Base-by-base conservation (phyloP, 2,888 invertebrate genomes). In the Heliconius hortense region DNA sequence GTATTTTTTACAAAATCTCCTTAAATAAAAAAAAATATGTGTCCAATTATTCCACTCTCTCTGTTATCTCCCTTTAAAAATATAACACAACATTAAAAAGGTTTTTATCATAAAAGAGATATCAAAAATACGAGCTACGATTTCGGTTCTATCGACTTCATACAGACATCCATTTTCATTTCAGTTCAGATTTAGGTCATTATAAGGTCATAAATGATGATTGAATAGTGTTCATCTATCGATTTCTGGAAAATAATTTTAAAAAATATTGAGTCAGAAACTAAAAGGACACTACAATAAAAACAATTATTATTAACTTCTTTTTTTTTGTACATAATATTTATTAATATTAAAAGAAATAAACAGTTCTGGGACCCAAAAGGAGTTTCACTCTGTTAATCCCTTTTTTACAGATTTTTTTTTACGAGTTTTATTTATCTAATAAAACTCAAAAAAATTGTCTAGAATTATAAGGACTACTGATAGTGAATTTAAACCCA, bases 121-220 rank as follows among this genome's bases (percentile, higher is more conserved):
- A 31, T 15, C 1, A 68, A n/a, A 56, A n/a, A 48, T 10, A n/a
- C 11, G 8, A 53, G 1, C 21, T 53, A 21, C 21, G 13, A 56
- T 69, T 56, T 69, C 5, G n/a, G 56, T 24, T 31, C n/a, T 31
- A 68, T 69, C 15, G 69, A 69, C 56, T 68, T 8, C 56, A 31
- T 69, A 69, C n/a, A 28, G 28, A 53, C 21, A n/a, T 31, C 31
- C 69, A 69, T 69, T 68, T 31, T 28, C 48, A 28, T 68, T 53
- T 24, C 69, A 56, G 56, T 18, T 69, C 69, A 28, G 56, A 69
- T 69, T 69, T 69, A 56, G 56, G 69, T 69, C 69, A 69, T 69
- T 68, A 56, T 15, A 56, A 69, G 69, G 53, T 48, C 26, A 63
- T 72, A 72, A 63, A 60, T 13, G 64, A 39, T 48, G 21, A 67